phyloP scores from a whole-genome alignment of 2,888 invertebrate species.

The Apodemia mormo region DNA sequence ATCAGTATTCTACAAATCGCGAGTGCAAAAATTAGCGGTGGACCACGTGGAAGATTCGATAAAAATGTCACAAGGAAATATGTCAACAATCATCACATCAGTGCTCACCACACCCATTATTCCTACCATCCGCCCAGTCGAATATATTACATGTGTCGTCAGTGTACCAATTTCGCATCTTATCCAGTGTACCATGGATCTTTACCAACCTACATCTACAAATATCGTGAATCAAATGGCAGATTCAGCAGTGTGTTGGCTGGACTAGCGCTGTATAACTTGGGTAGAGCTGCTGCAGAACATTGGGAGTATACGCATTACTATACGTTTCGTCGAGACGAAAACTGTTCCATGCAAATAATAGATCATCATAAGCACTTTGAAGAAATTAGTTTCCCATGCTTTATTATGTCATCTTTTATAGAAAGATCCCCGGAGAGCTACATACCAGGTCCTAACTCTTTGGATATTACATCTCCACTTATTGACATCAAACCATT shows the following conservation, averaged over 20 bases:
- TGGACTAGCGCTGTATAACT: constrained; percentile 68
- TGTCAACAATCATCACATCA: constrained; percentile 46
- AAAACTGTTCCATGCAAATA: constrained; percentile 66
- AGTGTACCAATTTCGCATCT: constrained; percentile 52
- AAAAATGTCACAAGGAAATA: constrained; percentile 36
- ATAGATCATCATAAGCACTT: constrained; percentile 55
- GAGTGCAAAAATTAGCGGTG: constrained; percentile 55
- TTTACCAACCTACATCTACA: constrained; percentile 67
- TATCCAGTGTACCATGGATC: constrained; percentile 69
- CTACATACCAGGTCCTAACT: constrained; percentile 41
- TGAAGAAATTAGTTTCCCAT: constrained; percentile 64
- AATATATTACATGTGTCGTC: constrained; percentile 60
- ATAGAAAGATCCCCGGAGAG: constrained; percentile 48
- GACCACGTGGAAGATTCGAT: constrained; percentile 51
- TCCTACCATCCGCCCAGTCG: constrained; percentile 67
- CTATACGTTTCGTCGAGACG: constrained; percentile 51
- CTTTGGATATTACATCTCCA: constrained; percentile 60
- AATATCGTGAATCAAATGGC: constrained; percentile 59
- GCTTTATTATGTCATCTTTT: constrained; percentile 70
- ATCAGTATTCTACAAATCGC: constrained; percentile 43
- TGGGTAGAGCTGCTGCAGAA: constrained; percentile 57
- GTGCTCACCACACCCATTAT: constrained; percentile 59
- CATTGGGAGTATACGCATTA: constrained; percentile 50
- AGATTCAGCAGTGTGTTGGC: constrained; percentile 61
- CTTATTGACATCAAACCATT: constrained; percentile 56